Evolutionary conservation across 2,113 vertebrate species (phyloP), one percentile per base, ranked within the genome.

Genomic region (Triplophysa dalaica): DNA sequence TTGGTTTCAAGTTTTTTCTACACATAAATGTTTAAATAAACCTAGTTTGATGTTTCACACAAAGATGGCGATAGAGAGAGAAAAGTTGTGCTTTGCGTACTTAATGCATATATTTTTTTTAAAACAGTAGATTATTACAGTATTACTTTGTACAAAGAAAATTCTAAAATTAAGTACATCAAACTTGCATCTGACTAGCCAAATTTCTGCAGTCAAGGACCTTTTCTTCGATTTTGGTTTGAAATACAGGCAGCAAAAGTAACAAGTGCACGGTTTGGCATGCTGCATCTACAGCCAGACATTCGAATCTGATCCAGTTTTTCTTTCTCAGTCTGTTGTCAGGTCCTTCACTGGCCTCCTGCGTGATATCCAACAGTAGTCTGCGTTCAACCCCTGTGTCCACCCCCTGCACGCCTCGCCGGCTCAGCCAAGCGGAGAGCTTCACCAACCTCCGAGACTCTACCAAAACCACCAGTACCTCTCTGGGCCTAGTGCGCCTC

Each of bases 391-490:
- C 96, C 0, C 96, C 96, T 0, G 94, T 92, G 82, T 96, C 94
- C 87, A 97, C 95, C 0, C 96, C 96, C 0, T 95, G 95, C 87
- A 98, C 96, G 3, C 96, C 97, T 10, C 95, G 97, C 78, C 96
- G 95, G 77, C 94, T 96, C 87, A 99, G 97, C 74, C 84, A 96
- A 82, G 94, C 94, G 0, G 97, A 99, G 86, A 99, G 97, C 88
- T 98, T 95, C 90, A 99, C 98, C 63, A 98, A 99, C 84, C 81
- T 93, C 29, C 92, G 98, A 0, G 98, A 99, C 89, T 95, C 96
- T 85, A 99, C 98, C 0, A 97, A 94, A 0, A 99, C 96, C 0
- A 98, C 95, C 92, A 99, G 97, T 92, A 99, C 96, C 0, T 98
- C 96, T 4, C 90, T 98, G 58, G 97, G 97, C 43, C 93, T 99